phyloP scores from a whole-genome alignment of 2,113 vertebrate genomes.

The Triplophysa siluroides region DNA sequence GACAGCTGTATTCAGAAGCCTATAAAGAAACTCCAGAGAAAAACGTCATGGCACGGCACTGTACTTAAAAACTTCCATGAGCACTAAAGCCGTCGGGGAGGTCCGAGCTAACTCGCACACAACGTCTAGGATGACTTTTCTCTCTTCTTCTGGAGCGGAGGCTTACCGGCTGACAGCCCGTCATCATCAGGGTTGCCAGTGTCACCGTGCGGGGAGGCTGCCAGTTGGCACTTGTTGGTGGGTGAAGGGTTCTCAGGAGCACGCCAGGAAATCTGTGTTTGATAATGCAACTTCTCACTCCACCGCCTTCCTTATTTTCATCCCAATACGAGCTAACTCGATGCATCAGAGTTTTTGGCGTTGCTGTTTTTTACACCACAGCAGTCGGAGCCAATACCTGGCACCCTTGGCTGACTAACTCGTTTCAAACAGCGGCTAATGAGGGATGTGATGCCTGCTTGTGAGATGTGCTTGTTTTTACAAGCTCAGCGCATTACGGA shows the following conservation, averaged over 20 bases:
- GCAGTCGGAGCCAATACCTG: constrained; percentile 41
- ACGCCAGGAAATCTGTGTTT: constrained; percentile 61
- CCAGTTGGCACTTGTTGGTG: constrained; percentile 61
- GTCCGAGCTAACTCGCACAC: constrained; percentile 36
- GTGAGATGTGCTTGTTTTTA: constrained; percentile 33
- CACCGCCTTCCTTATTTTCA: constrained; percentile 54
- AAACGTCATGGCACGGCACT: not conserved
- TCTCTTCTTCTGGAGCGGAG: constrained; percentile 56
- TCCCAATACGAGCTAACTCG: constrained; percentile 51
- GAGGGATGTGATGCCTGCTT: constrained; percentile 47
- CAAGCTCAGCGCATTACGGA: constrained; percentile 18
- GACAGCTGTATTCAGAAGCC: constrained; percentile 3
- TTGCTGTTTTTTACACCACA: constrained; percentile 48
- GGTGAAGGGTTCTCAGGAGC: constrained; percentile 60
- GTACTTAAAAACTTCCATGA: not conserved
- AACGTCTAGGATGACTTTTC: constrained; percentile 42
- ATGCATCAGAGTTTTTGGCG: constrained; percentile 58
- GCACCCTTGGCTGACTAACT: constrained; percentile 41
- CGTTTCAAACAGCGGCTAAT: constrained; percentile 46
- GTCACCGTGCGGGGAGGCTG: constrained; percentile 54
- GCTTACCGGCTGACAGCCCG: constrained; percentile 67
- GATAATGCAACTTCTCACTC: constrained; percentile 65
- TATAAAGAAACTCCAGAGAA: not conserved
- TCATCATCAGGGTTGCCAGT: constrained; percentile 62
- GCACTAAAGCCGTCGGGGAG: constrained; percentile 23